Conservation (phyloP, 2,113 vertebrate genomes). For the Podarcis muralis region DNA sequence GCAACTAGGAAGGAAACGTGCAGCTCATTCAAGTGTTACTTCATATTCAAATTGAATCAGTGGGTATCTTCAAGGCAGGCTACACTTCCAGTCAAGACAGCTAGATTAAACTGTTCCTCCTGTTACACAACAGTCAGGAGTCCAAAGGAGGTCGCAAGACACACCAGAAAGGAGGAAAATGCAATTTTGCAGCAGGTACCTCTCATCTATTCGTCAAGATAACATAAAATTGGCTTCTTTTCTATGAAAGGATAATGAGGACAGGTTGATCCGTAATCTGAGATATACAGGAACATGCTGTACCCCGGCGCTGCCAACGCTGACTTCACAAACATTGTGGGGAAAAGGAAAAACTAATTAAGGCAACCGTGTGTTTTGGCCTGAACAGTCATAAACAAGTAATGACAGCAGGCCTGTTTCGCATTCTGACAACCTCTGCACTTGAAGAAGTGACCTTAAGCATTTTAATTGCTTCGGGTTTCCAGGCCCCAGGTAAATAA, state of each 20-base stretch:
- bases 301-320: not conserved
- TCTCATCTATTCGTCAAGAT: not conserved
- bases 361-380: not conserved
- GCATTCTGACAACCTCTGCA: not conserved
- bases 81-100: not conserved
- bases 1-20: not conserved
- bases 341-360: not conserved
- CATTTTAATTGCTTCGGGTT: slow-evolving; percentile 24
- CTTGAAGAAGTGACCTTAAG: not conserved
- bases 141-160: slow-evolving; percentile 4
- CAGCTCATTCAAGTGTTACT: not conserved
- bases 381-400: not conserved
- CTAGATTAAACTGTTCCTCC: not conserved
- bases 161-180: not conserved
- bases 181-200: not conserved
- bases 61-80: not conserved
- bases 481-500: slow-evolving; percentile 2
- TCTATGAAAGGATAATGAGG: slow-evolving; percentile 4
- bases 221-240: not conserved
- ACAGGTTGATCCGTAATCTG: not conserved
- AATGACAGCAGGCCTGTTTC: not conserved
- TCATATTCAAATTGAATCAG: not conserved
- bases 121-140: not conserved
- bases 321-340: not conserved
- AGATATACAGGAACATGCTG: not conserved